These are phyloP conservation scores for Danio jaintianensis DNA, from an alignment of 2,797 vertebrate species.

Conservation along the genomic window DNA sequence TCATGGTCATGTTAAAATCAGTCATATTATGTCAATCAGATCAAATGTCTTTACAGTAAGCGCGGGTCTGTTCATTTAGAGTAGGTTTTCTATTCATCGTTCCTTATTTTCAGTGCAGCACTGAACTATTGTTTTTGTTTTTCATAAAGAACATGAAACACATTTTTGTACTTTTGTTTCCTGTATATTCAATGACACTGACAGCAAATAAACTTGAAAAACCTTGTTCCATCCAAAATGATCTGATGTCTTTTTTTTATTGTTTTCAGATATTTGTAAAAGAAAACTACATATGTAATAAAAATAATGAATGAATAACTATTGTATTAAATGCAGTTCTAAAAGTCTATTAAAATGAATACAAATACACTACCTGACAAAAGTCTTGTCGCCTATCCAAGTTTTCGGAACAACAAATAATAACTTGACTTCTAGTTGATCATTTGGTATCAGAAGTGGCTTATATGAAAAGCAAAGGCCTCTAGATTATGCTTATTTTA, in stretches of 20 bases:
- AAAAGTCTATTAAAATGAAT: too few species aligned
- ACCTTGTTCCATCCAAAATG: slow-evolving; percentile 24
- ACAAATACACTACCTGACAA: too few species aligned
- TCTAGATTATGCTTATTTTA: too few species aligned
- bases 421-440: too few species aligned
- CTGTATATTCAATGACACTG: slow-evolving; percentile 36
- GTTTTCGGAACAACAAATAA: too few species aligned
- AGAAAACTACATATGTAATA: too few species aligned
- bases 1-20: neutral
- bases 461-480: too few species aligned
- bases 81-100: neutral
- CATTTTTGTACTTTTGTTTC: slow-evolving; percentile 33
- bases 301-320: too few species aligned
- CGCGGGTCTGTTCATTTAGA: neutral
- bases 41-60: neutral
- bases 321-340: too few species aligned
- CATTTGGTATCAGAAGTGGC: too few species aligned
- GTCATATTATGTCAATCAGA: neutral
- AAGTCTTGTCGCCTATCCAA: too few species aligned
- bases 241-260: neutral
- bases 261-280: too few species aligned
- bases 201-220: slow-evolving; percentile 42
- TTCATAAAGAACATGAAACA: slow-evolving; percentile 20
- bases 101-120: slow-evolving; percentile 16
- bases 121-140: slow-evolving; percentile 11